Percentiles rank a stretch among this genome's conserved stretches.
Evolutionary conservation across 2,113 vertebrate genomes (phyloP).

Genomic region (Rattus rattus): DNA sequence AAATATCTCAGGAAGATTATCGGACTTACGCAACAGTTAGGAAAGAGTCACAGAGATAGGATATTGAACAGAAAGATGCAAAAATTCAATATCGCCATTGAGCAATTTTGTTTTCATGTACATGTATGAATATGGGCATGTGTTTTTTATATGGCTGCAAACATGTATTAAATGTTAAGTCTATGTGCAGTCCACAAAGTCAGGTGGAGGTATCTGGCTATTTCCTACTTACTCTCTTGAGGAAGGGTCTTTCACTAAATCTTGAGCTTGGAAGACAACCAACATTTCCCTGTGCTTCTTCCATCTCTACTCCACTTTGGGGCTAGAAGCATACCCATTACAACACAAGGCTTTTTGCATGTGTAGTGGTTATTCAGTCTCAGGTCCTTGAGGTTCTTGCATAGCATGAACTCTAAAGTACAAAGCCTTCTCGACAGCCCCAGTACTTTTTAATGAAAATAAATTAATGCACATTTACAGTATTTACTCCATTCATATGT

Average conservation of each 20-base stretch:
- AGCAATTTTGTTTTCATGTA: background rate
- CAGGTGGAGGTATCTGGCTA: accelerated
- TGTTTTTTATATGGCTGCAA: too few species aligned
- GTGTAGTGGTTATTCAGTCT: background rate
- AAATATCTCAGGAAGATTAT: background rate
- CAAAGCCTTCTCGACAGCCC: background rate
- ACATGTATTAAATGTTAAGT: too few species aligned
- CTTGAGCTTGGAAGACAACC: background rate
- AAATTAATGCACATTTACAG: background rate
- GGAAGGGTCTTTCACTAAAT: background rate
- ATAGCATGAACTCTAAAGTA: background rate
- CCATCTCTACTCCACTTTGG: background rate
- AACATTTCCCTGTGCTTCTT: background rate
- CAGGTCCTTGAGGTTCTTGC: too few species aligned
- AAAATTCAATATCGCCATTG: background rate
- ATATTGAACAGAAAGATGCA: background rate
- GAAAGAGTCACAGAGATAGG: background rate
- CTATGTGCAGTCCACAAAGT: background rate
- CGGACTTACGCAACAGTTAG: background rate
- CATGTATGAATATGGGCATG: background rate
- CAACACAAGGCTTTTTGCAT: background rate
- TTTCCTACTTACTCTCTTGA: background rate
- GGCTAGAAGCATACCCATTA: background rate
- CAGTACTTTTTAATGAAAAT: background rate
- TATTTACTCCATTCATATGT: background rate